Conservation (phyloP, 2,797 vertebrate species). For the Melanotaenia nigrans region DNA sequence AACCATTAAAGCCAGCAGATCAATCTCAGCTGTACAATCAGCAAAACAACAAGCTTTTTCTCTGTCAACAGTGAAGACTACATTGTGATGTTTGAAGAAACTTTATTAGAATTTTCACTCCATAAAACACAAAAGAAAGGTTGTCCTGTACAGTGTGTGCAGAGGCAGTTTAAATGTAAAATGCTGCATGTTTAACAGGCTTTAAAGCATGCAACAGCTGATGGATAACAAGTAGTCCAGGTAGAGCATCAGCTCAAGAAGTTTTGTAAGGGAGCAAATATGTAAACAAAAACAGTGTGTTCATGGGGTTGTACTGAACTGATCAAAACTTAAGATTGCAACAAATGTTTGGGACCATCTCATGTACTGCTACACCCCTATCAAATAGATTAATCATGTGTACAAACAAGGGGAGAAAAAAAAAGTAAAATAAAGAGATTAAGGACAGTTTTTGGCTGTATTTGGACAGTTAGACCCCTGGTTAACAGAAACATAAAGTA, state of each 20-base stretch:
- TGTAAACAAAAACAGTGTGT: neutral
- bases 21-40: too few relatives aligned
- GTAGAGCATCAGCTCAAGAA: neutral
- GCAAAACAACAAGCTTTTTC: neutral
- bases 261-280: neutral
- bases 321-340: neutral
- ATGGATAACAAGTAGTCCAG: neutral
- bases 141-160: neutral
- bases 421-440: constrained; percentile 40
- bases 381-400: constrained; percentile 27
- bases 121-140: neutral
- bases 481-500: constrained; percentile 70
- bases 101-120: neutral
- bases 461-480: constrained; percentile 82
- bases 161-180: neutral
- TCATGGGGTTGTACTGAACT: neutral
- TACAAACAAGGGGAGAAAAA: neutral
- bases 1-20: neutral
- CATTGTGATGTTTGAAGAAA: neutral
- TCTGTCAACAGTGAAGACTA: neutral
- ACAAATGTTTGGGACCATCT: neutral
- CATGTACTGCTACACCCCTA: constrained; percentile 32
- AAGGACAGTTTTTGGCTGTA: constrained; percentile 44
- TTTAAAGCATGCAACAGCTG: too few relatives aligned
- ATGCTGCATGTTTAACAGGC: too few relatives aligned